Evolutionary conservation across 1,140 invertebrate genomes (phyloP), one percentile per base, ranked within the genome.

Genomic region (Drosophila lini): DNA sequence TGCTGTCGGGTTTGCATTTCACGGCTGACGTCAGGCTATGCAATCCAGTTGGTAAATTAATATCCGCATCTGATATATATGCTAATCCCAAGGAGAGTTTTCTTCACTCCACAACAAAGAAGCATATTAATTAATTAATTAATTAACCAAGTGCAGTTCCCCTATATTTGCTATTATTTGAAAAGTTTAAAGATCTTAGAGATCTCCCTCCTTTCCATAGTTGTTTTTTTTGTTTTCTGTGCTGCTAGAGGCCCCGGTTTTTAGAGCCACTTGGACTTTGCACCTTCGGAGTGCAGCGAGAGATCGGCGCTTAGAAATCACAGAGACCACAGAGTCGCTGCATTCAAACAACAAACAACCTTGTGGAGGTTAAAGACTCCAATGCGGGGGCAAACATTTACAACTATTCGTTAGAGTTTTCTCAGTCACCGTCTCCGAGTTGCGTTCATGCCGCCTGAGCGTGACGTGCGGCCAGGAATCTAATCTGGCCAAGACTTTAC

Each of bases 291-390:
- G 63, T 31, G 62, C 31, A 25, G 57, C n/a, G 5, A 50, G 32
- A 10, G 19, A n/a, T 7, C 15, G 44, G 13, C 34, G 65, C 65
- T 71, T 71, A 71, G 67, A 71, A 71, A 71, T 59, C 44, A 47
- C 44, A 47, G 67, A 71, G 52, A 58, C 69, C 44, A 31, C 31
- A 50, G 52, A 71, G 64, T 70, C 53, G 44, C 22, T 69, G 65
- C 65, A 71, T 50, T 57, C 65, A 53, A 48, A 32, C 61, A 73
- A 71, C 69, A 73, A 73, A 71, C 69, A 73, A 71, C 69, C 69
- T 73, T 73, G 69, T 59, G 67, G 65, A 73, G 69, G 69, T 73
- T 73, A 73, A 59, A 73, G 69, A 73, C 69, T 73, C 68, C 65
- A 16, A 34, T 41, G 65, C 65, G 67, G 61, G 56, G 61, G 61